phyloP scores from a whole-genome alignment of 2,113 vertebrate genomes.

The Cochlearius cochlearius region DNA sequence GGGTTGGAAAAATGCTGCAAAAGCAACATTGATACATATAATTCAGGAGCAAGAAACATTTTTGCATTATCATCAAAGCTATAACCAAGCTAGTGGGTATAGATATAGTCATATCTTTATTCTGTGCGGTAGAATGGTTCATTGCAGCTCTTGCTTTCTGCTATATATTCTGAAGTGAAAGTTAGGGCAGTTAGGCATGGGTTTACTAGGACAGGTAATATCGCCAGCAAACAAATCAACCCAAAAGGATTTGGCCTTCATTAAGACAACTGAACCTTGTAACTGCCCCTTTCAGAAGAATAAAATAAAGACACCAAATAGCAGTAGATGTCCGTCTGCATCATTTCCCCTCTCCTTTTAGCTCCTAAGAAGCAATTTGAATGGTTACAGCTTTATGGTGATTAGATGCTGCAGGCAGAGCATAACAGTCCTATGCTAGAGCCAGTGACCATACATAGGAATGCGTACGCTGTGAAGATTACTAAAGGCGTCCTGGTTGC shows the following conservation, averaged over 20 bases:
- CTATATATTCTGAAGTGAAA: background rate
- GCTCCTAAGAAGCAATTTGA: background rate
- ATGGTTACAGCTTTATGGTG: background rate
- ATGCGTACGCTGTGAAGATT: background rate
- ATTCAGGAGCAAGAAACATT: background rate
- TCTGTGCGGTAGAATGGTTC: background rate
- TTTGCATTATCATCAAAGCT: slow-evolving; percentile 22
- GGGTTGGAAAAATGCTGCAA: background rate
- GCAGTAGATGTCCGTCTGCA: background rate
- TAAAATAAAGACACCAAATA: background rate
- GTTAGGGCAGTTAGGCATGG: background rate
- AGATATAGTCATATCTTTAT: background rate
- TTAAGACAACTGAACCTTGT: slow-evolving; percentile 28
- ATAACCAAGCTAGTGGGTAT: background rate
- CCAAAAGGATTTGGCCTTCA: background rate
- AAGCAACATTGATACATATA: background rate
- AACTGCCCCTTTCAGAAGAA: background rate
- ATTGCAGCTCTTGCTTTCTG: background rate
- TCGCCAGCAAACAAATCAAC: background rate
- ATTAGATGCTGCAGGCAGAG: background rate
- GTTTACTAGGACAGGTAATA: background rate
- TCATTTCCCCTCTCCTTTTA: background rate
- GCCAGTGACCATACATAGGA: background rate
- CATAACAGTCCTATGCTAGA: background rate
- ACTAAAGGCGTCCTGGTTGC: background rate